These are phyloP conservation scores for Bathynomus jamesi DNA, from an alignment of 1,140 invertebrate genomes.

Conservation along the genomic window DNA sequence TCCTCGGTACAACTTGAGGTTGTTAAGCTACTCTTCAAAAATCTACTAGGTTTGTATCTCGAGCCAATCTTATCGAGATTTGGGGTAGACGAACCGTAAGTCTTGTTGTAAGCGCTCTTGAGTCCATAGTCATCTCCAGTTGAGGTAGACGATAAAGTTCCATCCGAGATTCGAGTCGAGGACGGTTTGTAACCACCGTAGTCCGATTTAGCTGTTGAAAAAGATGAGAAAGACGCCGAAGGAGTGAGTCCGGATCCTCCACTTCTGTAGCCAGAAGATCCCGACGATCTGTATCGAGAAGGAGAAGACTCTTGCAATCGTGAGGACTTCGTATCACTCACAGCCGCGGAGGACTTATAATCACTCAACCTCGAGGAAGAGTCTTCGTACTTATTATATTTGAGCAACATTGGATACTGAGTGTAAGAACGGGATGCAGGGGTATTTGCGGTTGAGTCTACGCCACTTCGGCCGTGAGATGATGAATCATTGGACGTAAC, in stretches of 20 bases:
- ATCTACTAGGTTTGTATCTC: slow-evolving; percentile 32
- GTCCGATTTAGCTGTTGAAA: slow-evolving; percentile 30
- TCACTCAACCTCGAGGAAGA: slow-evolving; percentile 18
- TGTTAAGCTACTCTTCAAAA: slow-evolving; percentile 25
- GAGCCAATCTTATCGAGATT: slow-evolving; percentile 32
- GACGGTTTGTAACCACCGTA: slow-evolving; percentile 19
- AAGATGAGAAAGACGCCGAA: slow-evolving; percentile 34
- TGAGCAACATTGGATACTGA: slow-evolving; percentile 35
- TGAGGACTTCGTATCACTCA: slow-evolving; percentile 8
- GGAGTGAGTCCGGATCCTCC: slow-evolving; percentile 6
- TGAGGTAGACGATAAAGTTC: neutral
- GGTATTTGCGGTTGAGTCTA: neutral
- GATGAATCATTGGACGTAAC: slow-evolving; percentile 15
- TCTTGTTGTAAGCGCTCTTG: slow-evolving; percentile 1
- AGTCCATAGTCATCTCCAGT: neutral
- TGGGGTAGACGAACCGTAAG: slow-evolving; percentile 8
- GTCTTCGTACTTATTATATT: slow-evolving; percentile 34
- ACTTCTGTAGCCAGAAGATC: neutral
- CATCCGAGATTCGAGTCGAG: neutral
- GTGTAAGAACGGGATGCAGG: slow-evolving; percentile 2
- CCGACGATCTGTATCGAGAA: neutral
- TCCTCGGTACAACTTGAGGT: slow-evolving; percentile 21
- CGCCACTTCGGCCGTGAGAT: neutral
- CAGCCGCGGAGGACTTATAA: slow-evolving; percentile 9
- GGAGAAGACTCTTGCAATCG: neutral